Evolutionary conservation across 2,113 vertebrate genomes (phyloP), one percentile per base, ranked within the genome.

Genomic region (Aix galericulata): DNA sequence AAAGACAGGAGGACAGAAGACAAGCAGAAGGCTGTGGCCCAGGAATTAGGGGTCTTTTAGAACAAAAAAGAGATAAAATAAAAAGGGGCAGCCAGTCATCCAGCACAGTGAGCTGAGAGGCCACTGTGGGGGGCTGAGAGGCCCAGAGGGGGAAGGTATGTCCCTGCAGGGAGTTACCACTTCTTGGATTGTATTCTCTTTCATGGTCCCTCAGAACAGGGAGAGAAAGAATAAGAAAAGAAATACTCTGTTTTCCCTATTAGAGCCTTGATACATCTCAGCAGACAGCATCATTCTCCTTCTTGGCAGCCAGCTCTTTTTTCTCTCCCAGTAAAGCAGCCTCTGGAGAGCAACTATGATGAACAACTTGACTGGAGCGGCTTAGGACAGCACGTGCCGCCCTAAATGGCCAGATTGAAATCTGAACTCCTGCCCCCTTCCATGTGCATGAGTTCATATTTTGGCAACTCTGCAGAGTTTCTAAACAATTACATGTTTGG

Each of bases 401-500:
- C 81, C 88, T 64, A 18, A 86, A 79, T 10, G 92, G 92, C 77
- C 94, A 94, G 86, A 96, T 66, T 82, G 84, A 88, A 91, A 95
- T 94, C 92, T 97, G 94, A 96, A 92, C 92, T 96, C 88, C 91
- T 96, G 93, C 89, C 92, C 80, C 50, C 86, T 91, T 94, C 83
- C 86, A 87, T 91, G 93, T 0, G 9, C 62, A 89, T 94, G 95
- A 95, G 92, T 93, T 95, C 90, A 96, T 95, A 74, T 82, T 96
- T 95, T 97, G 96, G 95, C 95, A 96, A 91, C 81, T 89, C 62
- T 2, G 8, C 29, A 52, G 62, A 82, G 74, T 95, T 94, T 94
- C 88, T 93, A 92, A 97, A 96, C 93, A 97, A 96, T 96, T 95
- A 62, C 86, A 69, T 94, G 93, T 95, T 97, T 96, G 81, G 58